Evolutionary conservation across 1,140 invertebrate genomes (phyloP), one percentile per base, ranked within the genome.

Genomic region (Drosophila miranda): DNA sequence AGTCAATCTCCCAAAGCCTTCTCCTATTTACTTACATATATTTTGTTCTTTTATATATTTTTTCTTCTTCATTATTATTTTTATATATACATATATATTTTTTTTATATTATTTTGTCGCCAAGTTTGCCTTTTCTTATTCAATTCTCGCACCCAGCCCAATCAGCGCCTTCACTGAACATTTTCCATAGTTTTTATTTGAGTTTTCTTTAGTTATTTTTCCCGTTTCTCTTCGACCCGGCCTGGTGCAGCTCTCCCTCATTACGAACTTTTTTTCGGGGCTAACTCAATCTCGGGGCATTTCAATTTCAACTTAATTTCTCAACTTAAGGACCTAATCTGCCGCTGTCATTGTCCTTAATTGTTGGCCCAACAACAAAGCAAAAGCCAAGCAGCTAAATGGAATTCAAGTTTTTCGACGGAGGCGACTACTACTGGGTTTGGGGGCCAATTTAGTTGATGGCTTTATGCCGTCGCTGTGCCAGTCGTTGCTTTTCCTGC

Each of bases 271-370:
- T 63, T 41, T 45, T 52, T 59, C 19, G n/a, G 49, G 48, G 49
- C 13, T 26, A 72, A 74, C 70, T 53, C 70, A 74, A 58, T 74
- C 72, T 57, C 53, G 63, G 34, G 67, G 19, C 64, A 86, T 86
- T 83, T 79, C 80, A 80, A 86, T 83, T 68, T 77, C 73, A 81
- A 80, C 68, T 86, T 80, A 80, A 84, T 84, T 86, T 80, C 41
- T 55, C 72, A 84, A 84, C 80, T 84, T 81, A 81, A 75, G 76
- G 69, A 63, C 52, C 80, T 77, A 86, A 84, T 84, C 77, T 81
- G 70, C 30, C 60, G 59, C 75, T 82, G 78, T 82, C 78, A 74
- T 81, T 81, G 78, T 68, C 74, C 78, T 77, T 84, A 84, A 84
- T 86, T 86, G 80, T 84, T 80, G 81, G 34, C 66, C 80, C 81